Percentiles rank a stretch among this genome's conserved stretches.
phyloP scores from a whole-genome alignment of 2,797 vertebrate species.

The Petrocephalus sullivani region DNA sequence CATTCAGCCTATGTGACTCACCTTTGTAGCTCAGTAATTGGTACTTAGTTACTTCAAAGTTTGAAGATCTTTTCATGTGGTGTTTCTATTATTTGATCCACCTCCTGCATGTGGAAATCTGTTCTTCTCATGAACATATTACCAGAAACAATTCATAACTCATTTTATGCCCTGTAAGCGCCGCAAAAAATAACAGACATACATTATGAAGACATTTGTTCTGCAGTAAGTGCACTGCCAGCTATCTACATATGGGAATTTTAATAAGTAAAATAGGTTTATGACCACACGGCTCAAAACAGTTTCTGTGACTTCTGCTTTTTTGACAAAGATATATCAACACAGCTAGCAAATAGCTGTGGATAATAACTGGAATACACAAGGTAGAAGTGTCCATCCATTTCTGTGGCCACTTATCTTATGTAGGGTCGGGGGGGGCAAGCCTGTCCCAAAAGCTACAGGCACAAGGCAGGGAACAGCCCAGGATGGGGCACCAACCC shows the following conservation, averaged over 20 bases:
- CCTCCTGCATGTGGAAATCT: not conserved
- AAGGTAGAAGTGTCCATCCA: not conserved
- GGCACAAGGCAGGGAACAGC: no score
- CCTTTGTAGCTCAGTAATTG: not conserved
- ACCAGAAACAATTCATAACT: not conserved
- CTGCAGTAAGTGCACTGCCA: not conserved
- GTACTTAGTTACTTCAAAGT: not conserved
- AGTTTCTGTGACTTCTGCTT: not conserved
- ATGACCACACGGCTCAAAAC: not conserved
- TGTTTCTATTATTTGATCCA: not conserved
- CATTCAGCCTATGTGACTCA: not conserved
- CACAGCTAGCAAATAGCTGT: not conserved
- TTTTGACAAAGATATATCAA: not conserved
- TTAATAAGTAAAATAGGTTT: not conserved
- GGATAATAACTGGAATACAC: not conserved
- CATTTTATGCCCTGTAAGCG: not conserved
- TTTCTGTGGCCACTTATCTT: not conserved
- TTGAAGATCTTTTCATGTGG: not conserved
- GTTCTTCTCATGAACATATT: not conserved
- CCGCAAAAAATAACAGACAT: not conserved
- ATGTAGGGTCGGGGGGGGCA: not conserved
- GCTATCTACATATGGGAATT: not conserved
- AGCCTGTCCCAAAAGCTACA: no score
- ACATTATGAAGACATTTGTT: not conserved
- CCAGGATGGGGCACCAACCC: no score